Evolutionary conservation across 2,888 invertebrate genomes (phyloP).

Genomic region (Caenorhabditis parvicauda): DNA sequence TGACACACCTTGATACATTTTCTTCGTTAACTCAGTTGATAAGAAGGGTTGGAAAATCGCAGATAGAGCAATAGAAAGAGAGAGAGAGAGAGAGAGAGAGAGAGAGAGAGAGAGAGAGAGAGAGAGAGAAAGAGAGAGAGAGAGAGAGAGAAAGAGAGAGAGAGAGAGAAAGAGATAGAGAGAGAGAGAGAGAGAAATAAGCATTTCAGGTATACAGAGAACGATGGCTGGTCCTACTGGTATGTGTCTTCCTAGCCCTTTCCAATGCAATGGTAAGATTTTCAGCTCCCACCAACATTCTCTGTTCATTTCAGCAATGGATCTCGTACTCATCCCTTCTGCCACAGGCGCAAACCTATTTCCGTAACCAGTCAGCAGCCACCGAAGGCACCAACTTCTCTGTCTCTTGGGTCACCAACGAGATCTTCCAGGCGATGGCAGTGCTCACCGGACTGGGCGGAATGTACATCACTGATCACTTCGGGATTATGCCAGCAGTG

Average conservation of each 20-base stretch:
- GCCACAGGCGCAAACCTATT: slow-evolving; percentile 41
- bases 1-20: too few species aligned
- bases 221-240: slow-evolving; percentile 51
- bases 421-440: slow-evolving; percentile 58
- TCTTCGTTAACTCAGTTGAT: too few species aligned
- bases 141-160: too few species aligned
- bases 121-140: too few species aligned
- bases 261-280: slow-evolving; percentile 51
- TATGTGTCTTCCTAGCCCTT: slow-evolving; percentile 52
- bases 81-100: too few species aligned
- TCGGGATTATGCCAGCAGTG: slow-evolving; percentile 54
- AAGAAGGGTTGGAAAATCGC: too few species aligned
- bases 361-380: slow-evolving; percentile 14
- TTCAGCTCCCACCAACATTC: neutral
- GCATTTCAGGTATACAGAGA: slow-evolving; percentile 26
- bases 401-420: slow-evolving; percentile 43
- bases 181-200: too few species aligned
- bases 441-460: slow-evolving; percentile 53
- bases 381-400: slow-evolving; percentile 28
- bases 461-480: slow-evolving; percentile 61
- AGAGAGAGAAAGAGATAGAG: too few species aligned
- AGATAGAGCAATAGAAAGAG: too few species aligned
- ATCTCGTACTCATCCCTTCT: slow-evolving; percentile 49
- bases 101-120: too few species aligned
- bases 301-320: slow-evolving; percentile 46